Evolutionary conservation across 2,797 vertebrate species (phyloP), one percentile per base, ranked within the genome.

Genomic region (Pelobates cultripes): DNA sequence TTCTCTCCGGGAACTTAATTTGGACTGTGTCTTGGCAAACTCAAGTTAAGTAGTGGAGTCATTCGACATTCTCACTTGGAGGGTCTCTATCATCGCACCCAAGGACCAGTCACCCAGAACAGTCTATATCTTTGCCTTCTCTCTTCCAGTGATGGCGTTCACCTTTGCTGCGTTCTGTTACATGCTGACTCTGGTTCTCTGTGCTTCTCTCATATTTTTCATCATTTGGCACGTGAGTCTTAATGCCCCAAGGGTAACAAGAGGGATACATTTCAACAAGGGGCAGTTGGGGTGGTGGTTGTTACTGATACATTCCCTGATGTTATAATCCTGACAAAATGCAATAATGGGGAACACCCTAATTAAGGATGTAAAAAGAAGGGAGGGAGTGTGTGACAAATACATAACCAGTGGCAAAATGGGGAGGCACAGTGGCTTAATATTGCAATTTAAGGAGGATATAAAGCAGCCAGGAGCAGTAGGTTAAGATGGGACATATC

Each of bases 171-270:
- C 91, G 86, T 92, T 92, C 86, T 92, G 91, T 88, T 92, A 92
- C 87, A 92, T 92, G 91, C 88, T 91, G 79, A 92, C 91, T 70
- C 85, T 92, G 85, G 91, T 92, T 86, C 91, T 92, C 83, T 92
- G 91, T 87, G 91, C 91, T 85, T 92, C 91, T 78, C 89, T 92
- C 84, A 92, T 92, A 88, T 92, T 92, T 84, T 92, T 92, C 90
- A 90, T 92, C 89, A 92, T 92, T 88, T 92, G 91, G 91, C 91
- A 92, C 86, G 91, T 92, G 89, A 91, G 91, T 88, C 85, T 78
- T 81, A 81, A 80, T 71, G 61, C 17, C 47, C 9, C 7, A 10
- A 1, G 17, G 70, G 63, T 41, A 40, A 8, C 3, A 28, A 40
- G 10, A 17, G 73, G 17, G 8, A 15, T 13, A 40, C 1, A 3